A percentile compares a stretch with the other conserved stretches of the same genome.
phyloP scores from a whole-genome alignment of 2,888 invertebrate species.

The Nephrotoma appendiculata region DNA sequence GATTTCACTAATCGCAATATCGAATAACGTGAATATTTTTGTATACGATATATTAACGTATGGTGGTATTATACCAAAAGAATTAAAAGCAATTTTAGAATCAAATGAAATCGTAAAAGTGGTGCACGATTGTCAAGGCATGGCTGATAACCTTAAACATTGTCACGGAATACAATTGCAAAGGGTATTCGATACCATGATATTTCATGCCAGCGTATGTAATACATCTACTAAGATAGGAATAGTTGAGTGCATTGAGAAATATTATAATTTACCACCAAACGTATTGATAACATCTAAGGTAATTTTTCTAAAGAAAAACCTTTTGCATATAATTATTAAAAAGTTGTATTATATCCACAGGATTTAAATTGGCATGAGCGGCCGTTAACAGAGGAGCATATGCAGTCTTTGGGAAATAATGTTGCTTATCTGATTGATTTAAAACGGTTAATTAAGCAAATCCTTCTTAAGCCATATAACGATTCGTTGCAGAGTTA shows the following conservation, averaged over 20 bases:
- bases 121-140: background rate
- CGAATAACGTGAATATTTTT: background rate
- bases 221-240: background rate
- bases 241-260: background rate
- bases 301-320: background rate
- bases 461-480: background rate
- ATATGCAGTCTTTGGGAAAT: background rate
- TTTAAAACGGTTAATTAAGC: background rate
- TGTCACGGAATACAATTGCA: background rate
- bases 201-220: background rate
- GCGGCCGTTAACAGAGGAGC: background rate
- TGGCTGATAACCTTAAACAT: background rate
- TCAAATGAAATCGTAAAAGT: background rate
- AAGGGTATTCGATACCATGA: background rate
- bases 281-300: background rate
- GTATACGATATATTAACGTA: background rate
- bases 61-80: background rate
- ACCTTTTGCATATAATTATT: background rate
- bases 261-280: background rate
- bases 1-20: background rate
- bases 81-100: background rate
- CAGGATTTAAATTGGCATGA: background rate
- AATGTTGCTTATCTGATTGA: background rate
- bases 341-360: background rate
- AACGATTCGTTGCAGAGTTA: background rate